These are phyloP conservation scores for Scaptomyza reducta DNA, from an alignment of 2,888 invertebrate species.

Conservation along the genomic window DNA sequence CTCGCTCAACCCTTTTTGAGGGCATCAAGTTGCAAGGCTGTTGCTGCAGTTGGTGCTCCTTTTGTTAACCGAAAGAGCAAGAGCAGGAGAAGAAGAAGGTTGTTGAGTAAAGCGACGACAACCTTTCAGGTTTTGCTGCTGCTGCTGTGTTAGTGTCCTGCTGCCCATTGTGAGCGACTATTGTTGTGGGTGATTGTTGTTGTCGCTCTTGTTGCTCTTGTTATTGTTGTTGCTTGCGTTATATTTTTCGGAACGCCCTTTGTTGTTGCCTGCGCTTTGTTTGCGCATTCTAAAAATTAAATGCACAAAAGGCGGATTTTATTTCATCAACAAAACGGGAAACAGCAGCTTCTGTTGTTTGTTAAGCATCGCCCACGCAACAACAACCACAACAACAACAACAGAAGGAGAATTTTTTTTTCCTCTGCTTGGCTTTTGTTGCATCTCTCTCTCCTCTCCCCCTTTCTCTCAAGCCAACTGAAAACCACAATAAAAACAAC, in stretches of 20 bases:
- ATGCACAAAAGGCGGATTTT: conserved; percentile 81
- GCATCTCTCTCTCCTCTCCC: conserved; percentile 23
- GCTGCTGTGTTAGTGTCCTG: conserved; percentile 65
- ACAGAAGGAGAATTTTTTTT: conserved; percentile 69
- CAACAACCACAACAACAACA: conserved; percentile 40
- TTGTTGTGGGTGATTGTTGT: conserved; percentile 74
- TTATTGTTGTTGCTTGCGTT: conserved; percentile 64
- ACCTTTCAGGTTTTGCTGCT: conserved; percentile 58
- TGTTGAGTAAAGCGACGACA: conserved; percentile 25
- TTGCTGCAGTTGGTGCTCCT: conserved; percentile 74
- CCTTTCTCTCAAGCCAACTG: neutral
- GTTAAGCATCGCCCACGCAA: conserved; percentile 78
- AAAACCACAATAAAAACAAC: conserved; percentile 58
- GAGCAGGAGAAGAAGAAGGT: conserved; percentile 18
- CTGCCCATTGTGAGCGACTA: conserved; percentile 63
- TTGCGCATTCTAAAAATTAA: conserved; percentile 77
- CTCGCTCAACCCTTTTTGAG: conserved; percentile 51
- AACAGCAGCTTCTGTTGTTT: conserved; percentile 79
- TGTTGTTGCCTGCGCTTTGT: conserved; percentile 77
- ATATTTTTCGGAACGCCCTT: conserved; percentile 71
- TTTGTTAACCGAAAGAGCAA: conserved; percentile 58
- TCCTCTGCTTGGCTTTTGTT: conserved; percentile 61
- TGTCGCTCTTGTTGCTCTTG: conserved; percentile 59
- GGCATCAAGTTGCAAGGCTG: conserved; percentile 76
- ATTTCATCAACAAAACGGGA: conserved; percentile 80